Evolutionary conservation across 1,140 invertebrate genomes (phyloP), one percentile per base, ranked within the genome.

Genomic region (Calycopis cecrops): DNA sequence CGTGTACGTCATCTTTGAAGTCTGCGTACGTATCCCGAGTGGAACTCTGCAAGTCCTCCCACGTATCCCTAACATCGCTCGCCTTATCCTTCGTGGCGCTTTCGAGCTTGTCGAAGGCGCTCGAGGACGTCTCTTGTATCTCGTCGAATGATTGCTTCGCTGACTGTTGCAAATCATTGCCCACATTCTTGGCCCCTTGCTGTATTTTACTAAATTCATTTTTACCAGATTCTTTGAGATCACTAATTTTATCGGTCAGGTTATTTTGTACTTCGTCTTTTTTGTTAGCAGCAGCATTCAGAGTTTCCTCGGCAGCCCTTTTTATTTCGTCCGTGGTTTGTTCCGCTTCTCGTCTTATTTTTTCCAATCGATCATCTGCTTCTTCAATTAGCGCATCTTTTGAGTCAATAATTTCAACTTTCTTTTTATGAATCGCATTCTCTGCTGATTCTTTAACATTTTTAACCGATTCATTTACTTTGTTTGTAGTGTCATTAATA

Each of bases 81-180:
- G 73, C 60, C 72, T 73, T 78, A 51, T 79, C 80, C 79, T 75
- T 84, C 58, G 79, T 71, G 40, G 78, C 66, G 72, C 81, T 79
- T 81, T 87, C 82, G 70, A 84, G 38, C 56, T 65, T 73, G 59
- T 79, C 84, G 74, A 85, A 81, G 75, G 80, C 60, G 71, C 73
- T 76, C 63, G 85, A 83, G 72, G 82, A 67, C 42, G 80, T 67
- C 42, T 85, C 69, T 72, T 87, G 77, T 56, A 69, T 68, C 60
- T 79, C 63, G 64, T 67, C 71, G 60, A 79, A 80, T 54, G 77
- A 72, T 51, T 75, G 65, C 55, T 73, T 73, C 9, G 78, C 72
- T 40, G 77, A 75, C 48, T 69, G 51, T 49, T 84, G 74, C 18
- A 79, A 42, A 56, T 78, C 67, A 35, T 63, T 62, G 10, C 57